phyloP scores from a whole-genome alignment of 1,140 invertebrate species.

The Zelostemma sp. region DNA sequence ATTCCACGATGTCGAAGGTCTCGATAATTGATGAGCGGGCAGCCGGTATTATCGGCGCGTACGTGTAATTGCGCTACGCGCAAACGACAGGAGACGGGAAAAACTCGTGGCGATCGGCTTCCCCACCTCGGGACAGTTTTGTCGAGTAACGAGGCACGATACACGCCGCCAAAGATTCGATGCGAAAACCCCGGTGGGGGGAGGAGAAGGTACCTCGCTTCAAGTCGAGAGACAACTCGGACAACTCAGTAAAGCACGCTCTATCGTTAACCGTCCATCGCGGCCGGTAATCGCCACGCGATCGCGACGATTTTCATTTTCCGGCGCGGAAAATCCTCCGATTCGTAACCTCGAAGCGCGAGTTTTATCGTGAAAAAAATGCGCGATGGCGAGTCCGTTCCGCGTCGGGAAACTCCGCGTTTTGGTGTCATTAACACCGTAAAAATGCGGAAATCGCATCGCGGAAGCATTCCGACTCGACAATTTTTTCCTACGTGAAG shows the following conservation, averaged over 20 bases:
- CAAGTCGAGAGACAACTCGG: slow-evolving; percentile 38
- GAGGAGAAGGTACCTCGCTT: slow-evolving; percentile 26
- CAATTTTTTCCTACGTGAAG: too few species aligned
- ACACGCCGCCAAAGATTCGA: slow-evolving; percentile 45
- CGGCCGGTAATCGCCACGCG: slow-evolving; percentile 9
- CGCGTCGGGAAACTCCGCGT: slow-evolving; percentile 27
- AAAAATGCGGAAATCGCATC: slow-evolving; percentile 47
- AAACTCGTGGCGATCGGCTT: not conserved
- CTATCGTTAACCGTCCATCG: slow-evolving; percentile 25
- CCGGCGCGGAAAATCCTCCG: slow-evolving; percentile 23
- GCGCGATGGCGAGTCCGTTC: slow-evolving; percentile 33
- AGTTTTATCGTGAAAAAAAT: slow-evolving; percentile 5
- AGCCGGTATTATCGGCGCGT: too few species aligned
- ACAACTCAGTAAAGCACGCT: slow-evolving; percentile 36
- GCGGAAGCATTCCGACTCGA: slow-evolving; percentile 16
- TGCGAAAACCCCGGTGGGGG: slow-evolving; percentile 32
- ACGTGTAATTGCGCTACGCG: slow-evolving; percentile 17
- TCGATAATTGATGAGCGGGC: too few species aligned
- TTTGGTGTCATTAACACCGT: slow-evolving; percentile 40
- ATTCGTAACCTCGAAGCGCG: slow-evolving; percentile 15
- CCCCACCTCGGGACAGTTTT: slow-evolving; percentile 12
- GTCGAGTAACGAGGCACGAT: slow-evolving; percentile 27
- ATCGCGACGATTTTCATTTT: not conserved
- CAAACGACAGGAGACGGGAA: too few species aligned
- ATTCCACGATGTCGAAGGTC: too few species aligned